Evolutionary conservation across 2,113 vertebrate species (phyloP), one percentile per base, ranked within the genome.

Genomic region (Trogon surrucura): DNA sequence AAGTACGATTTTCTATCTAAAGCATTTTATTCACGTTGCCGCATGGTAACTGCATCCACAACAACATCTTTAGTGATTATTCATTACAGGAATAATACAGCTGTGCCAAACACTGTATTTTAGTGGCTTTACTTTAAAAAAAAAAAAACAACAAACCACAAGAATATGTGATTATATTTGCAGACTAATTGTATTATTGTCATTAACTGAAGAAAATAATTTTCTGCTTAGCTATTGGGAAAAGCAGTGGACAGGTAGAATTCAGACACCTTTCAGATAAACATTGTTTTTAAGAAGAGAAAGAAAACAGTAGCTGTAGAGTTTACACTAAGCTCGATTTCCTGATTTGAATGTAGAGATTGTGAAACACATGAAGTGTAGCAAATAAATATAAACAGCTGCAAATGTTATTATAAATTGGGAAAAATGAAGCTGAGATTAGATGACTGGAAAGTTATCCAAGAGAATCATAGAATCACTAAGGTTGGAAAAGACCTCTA

Each of bases 1-100:
- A 96, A 97, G 97, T 95, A 95, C 89, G 95, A 71, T 97, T 97
- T 98, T 97, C 96, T 75, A 94, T 96, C 95, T 82, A 95, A 96
- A 97, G 93, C 77, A 94, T 96, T 97, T 97, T 95, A 96, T 97
- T 98, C 95, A 94, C 96, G 79, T 87, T 96, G 72, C 69, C 38
- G 80, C 94, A 79, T 94, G 93, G 94, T 95, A 96, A 95, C 94
- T 95, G 94, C 94, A 95, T 93, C 94, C 95, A 96, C 94, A 97
- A 96, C 93, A 96, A 91, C 88, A 94, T 95, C 96, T 95, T 95
- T 79, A 94, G 85, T 92, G 94, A 95, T 97, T 97, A 97, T 96
- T 97, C 95, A 95, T 97, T 97, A 95, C 92, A 85, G 87, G 89
- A 93, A 97, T 92, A 96, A 97, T 96, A 48, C 47, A 91, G 85